Conservation (phyloP, 2,888 invertebrate genomes). For the Epinotia demarniana region DNA sequence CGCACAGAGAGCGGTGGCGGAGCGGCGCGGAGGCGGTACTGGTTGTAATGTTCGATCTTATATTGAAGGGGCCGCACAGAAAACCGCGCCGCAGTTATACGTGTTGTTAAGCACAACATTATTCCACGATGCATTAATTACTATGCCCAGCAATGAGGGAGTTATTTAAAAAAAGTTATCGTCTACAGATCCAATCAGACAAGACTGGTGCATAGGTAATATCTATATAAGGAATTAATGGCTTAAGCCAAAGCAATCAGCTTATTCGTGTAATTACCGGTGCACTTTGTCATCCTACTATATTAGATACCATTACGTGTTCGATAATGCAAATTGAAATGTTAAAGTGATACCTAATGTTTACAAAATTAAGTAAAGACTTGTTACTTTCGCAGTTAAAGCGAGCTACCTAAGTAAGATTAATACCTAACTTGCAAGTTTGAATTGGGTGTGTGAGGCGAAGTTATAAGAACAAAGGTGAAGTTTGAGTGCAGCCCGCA, state of each 20-base stretch:
- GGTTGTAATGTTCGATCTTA: too few species aligned
- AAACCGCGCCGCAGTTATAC: too few species aligned
- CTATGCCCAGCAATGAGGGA: neutral
- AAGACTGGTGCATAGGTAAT: constrained; percentile 24
- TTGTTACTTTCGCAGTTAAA: constrained; percentile 36
- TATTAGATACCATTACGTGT: constrained; percentile 42
- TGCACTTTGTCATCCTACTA: constrained; percentile 39
- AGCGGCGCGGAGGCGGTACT: too few species aligned
- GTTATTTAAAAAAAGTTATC: constrained; percentile 6
- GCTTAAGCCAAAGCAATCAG: constrained; percentile 45
- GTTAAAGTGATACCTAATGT: constrained; percentile 14
- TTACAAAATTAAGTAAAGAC: constrained; percentile 21
- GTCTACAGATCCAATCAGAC: constrained; percentile 27
- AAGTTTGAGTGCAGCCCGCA: constrained; percentile 66
- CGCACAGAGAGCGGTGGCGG: too few species aligned
- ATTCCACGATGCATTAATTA: neutral
- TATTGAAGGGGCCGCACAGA: too few species aligned
- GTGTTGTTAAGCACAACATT: neutral
- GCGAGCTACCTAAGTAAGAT: constrained; percentile 59
- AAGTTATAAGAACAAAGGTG: constrained; percentile 67
- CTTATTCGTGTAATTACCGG: constrained; percentile 40
- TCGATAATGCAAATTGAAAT: constrained; percentile 50
- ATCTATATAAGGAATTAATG: constrained; percentile 37
- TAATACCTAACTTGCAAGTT: constrained; percentile 62
- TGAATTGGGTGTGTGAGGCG: constrained; percentile 56